phyloP scores from a whole-genome alignment of 1,140 invertebrate genomes.

The Micrasema longulum region DNA sequence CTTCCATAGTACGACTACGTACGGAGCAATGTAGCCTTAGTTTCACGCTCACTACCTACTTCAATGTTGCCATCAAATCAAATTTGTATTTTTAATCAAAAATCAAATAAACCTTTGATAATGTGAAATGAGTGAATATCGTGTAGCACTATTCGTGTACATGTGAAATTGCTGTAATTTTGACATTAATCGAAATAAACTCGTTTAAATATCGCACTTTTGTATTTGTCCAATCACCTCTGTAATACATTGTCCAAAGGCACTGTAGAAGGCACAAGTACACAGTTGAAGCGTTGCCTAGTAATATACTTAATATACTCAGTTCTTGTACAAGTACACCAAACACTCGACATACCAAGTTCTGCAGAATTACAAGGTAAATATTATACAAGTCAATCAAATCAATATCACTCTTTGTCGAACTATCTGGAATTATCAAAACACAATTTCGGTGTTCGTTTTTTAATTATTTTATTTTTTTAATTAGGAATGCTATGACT shows the following conservation, averaged over 20 bases:
- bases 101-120: conserved; percentile 39
- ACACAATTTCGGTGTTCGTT: background rate
- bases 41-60: conserved; percentile 47
- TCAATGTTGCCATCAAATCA: conserved; percentile 52
- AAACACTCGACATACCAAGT: background rate
- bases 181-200: conserved; percentile 54
- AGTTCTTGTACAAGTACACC: background rate
- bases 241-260: conserved; percentile 35
- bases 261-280: conserved; percentile 53
- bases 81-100: conserved; percentile 42
- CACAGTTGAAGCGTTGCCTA: conserved; percentile 49
- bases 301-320: conserved; percentile 2
- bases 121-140: conserved; percentile 50
- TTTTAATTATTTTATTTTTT: conserved; percentile 30
- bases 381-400: background rate
- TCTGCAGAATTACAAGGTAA: conserved; percentile 15
- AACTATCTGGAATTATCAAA: background rate
- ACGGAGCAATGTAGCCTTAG: conserved; percentile 35
- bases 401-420: background rate
- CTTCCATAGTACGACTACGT: conserved; percentile 46
- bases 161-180: conserved; percentile 54
- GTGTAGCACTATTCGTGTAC: conserved; percentile 50
- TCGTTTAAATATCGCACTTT: conserved; percentile 52
- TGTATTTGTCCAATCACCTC: conserved; percentile 48
- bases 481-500: conserved; percentile 46